Base-by-base conservation (phyloP, 1,140 invertebrate genomes). In the Apis florea region DNA sequence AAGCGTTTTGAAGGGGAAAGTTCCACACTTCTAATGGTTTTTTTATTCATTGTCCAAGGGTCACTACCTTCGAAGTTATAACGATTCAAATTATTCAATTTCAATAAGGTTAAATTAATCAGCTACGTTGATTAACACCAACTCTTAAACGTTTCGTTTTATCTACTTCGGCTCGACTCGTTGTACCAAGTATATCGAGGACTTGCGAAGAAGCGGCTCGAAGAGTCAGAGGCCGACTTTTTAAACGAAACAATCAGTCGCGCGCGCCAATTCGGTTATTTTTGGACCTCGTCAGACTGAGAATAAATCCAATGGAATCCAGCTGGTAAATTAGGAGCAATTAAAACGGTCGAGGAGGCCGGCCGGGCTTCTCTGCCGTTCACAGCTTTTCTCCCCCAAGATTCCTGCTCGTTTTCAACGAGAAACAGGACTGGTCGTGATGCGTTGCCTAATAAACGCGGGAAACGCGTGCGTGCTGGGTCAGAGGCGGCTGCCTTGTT, bases 281-380 rank as follows among this genome's bases (percentile, higher is more conserved):
- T 89, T 90, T 89, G 88, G 89, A 79, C 26, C 74, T 54, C 82
- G 78, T 21, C 70, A 79, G 68, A 79, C 83, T 83, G 69, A 84
- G 89, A 90, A 90, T 90, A 89, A 90, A 90, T 90, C 89, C 86
- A 73, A 80, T 86, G 83, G 86, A 90, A 88, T 90, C 82, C 72
- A 82, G 73, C 83, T 85, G 85, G 85, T 80, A 85, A 90, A 90
- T 90, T 90, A 90, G 69, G 86, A 90, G 84, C 89, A 90, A 90
- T 90, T 90, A 90, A 90, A 90, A 69, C 87, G 79, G 63, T 68
- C 72, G 75, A 71, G 83, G 84, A 69, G 80, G 59, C 71, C 53
- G 71, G 67, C 61, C 66, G 80, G 59, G 64, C 78, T 75, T 76
- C 31, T 78, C 56, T 15, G 61, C 77, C 73, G 76, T 85, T 85